Base-by-base conservation (phyloP, 2,888 invertebrate species). In the Pyralis farinalis region DNA sequence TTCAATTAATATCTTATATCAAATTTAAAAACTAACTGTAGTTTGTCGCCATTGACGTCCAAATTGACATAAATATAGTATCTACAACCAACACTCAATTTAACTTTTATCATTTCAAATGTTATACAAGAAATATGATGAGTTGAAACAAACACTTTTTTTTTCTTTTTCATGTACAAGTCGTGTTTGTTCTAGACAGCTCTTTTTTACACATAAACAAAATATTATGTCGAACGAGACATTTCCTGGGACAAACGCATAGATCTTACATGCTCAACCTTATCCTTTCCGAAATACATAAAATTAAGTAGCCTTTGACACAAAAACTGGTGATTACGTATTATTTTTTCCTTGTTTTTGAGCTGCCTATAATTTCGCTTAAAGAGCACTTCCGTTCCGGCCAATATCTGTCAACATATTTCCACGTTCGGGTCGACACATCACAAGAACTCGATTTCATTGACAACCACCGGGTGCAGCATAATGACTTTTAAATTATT, bases 401-500 rank as follows among this genome's bases (percentile, higher is more conserved):
- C 71, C 86, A 86, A 86, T 86, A 86, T 86, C 82, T 86, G 86
- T 85, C 86, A 85, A 79, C 83, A 82, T 85, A 81, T 83, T 85
- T 86, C 80, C 84, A 84, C 77, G 76, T 81, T 75, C 78, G 74
- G 71, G 71, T 65, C 67, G 69, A 75, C 71, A 78, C 86, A 85
- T 87, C 86, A 85, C 83, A 87, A 87, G 84, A 86, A 86, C 86
- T 80, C 66, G 85, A 79, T 87, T 82, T 78, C 86, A 86, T 85
- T 86, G 86, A 85, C 84, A 78, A 74, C 78, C 69, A 71, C 68
- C 74, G 76, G 73, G 74, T 73, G 73, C 71, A 73, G 76, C 67
- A 80, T 88, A 88, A 88, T 87, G 83, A 84, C 77, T 83, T 84
- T 85, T 85, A 87, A 87, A 86, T 88, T 85, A 87, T 85, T 81